Conservation (phyloP, 2,113 vertebrate genomes). For the Corvus cornix region DNA sequence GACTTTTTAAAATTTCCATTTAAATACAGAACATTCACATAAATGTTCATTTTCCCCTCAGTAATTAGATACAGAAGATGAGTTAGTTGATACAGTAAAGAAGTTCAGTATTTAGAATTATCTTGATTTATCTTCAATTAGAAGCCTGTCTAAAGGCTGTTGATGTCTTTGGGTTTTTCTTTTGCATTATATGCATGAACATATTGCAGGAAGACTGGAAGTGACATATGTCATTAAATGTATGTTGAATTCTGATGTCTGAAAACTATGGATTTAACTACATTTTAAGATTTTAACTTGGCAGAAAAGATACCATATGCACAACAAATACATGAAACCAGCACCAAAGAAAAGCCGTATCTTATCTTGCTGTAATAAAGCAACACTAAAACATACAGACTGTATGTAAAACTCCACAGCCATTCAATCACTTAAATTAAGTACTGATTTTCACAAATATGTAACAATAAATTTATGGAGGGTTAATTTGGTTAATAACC, state of each 20-base stretch:
- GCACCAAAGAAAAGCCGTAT: neutral
- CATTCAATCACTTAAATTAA: neutral
- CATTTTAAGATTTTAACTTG: neutral
- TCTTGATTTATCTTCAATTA: neutral
- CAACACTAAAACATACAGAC: neutral
- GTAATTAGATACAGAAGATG: neutral
- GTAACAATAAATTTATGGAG: neutral
- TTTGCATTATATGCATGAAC: neutral
- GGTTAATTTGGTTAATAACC: neutral
- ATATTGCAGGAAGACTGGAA: neutral
- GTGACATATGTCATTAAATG: accelerated
- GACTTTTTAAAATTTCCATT: neutral
- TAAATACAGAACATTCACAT: neutral
- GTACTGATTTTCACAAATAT: neutral
- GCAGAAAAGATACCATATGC: neutral
- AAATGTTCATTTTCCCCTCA: neutral
- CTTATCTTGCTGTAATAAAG: neutral
- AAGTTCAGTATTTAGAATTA: neutral
- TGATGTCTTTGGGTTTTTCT: neutral
- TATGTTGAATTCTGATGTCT: neutral
- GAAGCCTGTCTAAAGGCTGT: neutral
- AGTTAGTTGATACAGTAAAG: neutral
- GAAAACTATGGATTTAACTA: neutral
- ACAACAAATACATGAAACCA: neutral
- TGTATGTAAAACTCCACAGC: neutral